A percentile compares a stretch with the other conserved stretches of the same genome.
Evolutionary conservation across 1,140 invertebrate genomes (phyloP).

Genomic region (Paralvinella palmiformis): DNA sequence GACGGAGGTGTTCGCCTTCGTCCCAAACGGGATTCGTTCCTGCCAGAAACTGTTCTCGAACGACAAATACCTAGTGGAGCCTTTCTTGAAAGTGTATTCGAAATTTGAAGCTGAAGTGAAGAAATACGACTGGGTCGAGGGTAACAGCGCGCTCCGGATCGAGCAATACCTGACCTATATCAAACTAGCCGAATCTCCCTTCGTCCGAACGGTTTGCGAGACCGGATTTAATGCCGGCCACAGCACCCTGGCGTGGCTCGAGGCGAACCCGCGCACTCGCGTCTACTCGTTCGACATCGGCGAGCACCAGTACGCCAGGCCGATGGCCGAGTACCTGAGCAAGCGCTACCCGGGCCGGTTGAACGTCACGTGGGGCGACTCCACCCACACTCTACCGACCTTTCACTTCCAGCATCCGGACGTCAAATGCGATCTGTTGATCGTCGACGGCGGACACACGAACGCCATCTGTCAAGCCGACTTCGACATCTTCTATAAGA

Average conservation of each 20-base stretch:
- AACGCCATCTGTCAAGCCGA: slow-evolving; percentile 7
- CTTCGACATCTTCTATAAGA: slow-evolving; percentile 6
- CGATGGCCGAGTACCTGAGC: slow-evolving; percentile 15
- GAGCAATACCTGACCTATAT: no score
- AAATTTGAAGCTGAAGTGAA: no score
- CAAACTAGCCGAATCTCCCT: slow-evolving; percentile 3
- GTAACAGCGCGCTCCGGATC: no score
- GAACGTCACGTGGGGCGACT: slow-evolving; percentile 9
- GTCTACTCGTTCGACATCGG: slow-evolving; percentile 19
- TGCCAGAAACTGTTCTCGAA: no score
- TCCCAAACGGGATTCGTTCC: no score
- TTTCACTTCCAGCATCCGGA: background rate
- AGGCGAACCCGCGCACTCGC: background rate
- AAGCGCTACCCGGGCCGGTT: slow-evolving; percentile 1
- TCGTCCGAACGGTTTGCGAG: slow-evolving; percentile 13
- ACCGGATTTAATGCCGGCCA: slow-evolving; percentile 21
- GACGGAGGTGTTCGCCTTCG: no score
- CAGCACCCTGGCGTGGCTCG: slow-evolving; percentile 14
- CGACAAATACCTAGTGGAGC: no score
- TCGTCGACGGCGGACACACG: slow-evolving; percentile 19
- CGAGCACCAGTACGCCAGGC: slow-evolving; percentile 4
- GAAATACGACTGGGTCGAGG: no score
- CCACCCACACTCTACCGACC: slow-evolving; percentile 2
- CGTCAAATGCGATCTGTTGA: slow-evolving; percentile 14
- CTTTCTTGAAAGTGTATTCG: no score